Evolutionary conservation across 2,888 invertebrate genomes (phyloP).

Genomic region (Pollenia labialis): DNA sequence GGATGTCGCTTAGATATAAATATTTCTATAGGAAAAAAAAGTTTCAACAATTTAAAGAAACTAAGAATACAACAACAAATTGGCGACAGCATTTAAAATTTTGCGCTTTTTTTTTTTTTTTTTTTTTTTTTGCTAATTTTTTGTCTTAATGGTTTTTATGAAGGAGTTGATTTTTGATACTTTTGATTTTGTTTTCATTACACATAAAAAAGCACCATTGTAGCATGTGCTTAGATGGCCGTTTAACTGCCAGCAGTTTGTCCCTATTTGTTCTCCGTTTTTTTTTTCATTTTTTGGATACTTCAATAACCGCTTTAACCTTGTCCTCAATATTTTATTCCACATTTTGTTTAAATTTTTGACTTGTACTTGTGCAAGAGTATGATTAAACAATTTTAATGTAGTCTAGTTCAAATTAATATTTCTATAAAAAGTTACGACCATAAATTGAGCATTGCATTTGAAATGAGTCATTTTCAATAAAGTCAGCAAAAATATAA

Average conservation of each 20-base stretch:
- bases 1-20: conserved; percentile 73
- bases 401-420: conserved; percentile 22
- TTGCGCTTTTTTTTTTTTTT: conserved; percentile 11
- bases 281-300: neutral
- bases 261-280: conserved; percentile 46
- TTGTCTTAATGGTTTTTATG: conserved; percentile 36
- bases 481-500: conserved; percentile 34
- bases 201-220: conserved; percentile 17
- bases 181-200: conserved; percentile 47
- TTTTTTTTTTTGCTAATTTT: conserved; percentile 29
- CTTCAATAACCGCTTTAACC: conserved; percentile 50
- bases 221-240: conserved; percentile 40
- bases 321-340: conserved; percentile 65
- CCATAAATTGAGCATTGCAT: neutral
- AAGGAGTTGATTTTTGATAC: conserved; percentile 71
- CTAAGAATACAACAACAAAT: conserved; percentile 31
- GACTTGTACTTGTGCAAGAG: neutral
- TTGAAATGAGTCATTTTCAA: neutral
- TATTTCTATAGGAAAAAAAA: conserved; percentile 29
- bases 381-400: conserved; percentile 19
- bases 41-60: conserved; percentile 33
- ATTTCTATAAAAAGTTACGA: neutral
- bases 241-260: conserved; percentile 37
- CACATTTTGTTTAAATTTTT: neutral
- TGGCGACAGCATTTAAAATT: conserved; percentile 51